Conservation (phyloP, 2,888 invertebrate genomes). For the Drosophila cognata region DNA sequence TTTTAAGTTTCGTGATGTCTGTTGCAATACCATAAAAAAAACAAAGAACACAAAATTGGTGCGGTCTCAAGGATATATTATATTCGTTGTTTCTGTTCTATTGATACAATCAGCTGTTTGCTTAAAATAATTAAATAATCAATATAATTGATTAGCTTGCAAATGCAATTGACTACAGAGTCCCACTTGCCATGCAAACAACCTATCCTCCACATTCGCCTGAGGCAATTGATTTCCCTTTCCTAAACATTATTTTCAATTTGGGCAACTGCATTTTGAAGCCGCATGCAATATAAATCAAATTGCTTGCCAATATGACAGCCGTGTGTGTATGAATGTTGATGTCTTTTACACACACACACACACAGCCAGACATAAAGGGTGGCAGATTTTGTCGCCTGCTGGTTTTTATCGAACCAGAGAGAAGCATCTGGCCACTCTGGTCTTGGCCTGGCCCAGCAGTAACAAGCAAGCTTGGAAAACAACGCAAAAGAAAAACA, state of each 20-base stretch:
- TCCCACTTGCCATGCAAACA: neutral
- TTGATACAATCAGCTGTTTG: conserved; percentile 61
- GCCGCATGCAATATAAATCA: conserved; percentile 67
- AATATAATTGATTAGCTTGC: conserved; percentile 72
- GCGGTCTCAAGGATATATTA: neutral
- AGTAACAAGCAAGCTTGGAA: conserved; percentile 13
- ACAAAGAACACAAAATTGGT: neutral
- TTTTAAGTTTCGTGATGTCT: no score
- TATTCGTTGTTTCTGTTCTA: conserved; percentile 14
- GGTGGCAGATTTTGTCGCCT: conserved; percentile 40
- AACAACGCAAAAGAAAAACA: conserved; percentile 6
- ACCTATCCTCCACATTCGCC: neutral
- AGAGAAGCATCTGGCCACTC: neutral
- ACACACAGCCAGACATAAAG: conserved; percentile 7
- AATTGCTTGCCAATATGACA: conserved; percentile 51
- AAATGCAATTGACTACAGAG: conserved; percentile 28
- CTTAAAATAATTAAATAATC: conserved; percentile 70
- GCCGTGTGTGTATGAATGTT: neutral
- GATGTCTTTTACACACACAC: conserved; percentile 1
- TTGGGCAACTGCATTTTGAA: conserved; percentile 43
- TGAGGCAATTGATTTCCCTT: neutral
- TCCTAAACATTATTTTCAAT: conserved; percentile 28
- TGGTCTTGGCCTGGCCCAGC: conserved; percentile 24
- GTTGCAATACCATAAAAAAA: no score
- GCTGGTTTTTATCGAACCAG: conserved; percentile 45